Percentiles rank a stretch among this genome's conserved stretches.
Evolutionary conservation across 2,797 vertebrate species (phyloP).

Genomic region (Chrysolophus pictus): DNA sequence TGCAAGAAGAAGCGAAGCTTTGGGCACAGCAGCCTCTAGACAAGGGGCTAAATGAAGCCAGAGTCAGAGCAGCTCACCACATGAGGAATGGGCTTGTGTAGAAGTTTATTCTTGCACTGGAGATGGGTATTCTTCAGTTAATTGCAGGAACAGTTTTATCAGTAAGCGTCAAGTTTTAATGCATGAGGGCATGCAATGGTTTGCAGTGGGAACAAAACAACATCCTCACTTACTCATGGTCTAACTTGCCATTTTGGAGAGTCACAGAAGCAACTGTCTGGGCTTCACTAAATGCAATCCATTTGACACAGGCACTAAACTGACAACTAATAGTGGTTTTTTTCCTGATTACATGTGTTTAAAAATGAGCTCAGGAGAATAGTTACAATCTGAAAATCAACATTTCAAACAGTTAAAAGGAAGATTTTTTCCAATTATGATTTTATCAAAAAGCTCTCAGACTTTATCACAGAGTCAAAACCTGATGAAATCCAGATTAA

Average conservation of each 20-base stretch:
- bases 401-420: not conserved
- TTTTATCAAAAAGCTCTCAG: not conserved
- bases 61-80: not conserved
- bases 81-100: not conserved
- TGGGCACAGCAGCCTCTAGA: not conserved
- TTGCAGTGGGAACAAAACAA: not conserved
- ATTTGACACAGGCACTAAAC: not conserved
- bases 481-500: not conserved
- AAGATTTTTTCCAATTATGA: not conserved
- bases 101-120: not conserved
- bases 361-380: not conserved
- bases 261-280: not conserved
- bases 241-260: not conserved
- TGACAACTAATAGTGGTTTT: not conserved
- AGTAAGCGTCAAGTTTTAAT: not conserved
- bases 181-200: not conserved
- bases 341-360: not conserved
- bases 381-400: not conserved
- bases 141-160: not conserved
- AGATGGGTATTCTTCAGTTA: not conserved
- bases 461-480: not conserved
- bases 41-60: not conserved
- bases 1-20: not conserved
- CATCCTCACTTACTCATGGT: not conserved
- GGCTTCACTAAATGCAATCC: not conserved